A percentile compares a stretch with the other conserved stretches of the same genome.
Evolutionary conservation across 1,140 invertebrate genomes (phyloP).

Genomic region (Atta colombica): DNA sequence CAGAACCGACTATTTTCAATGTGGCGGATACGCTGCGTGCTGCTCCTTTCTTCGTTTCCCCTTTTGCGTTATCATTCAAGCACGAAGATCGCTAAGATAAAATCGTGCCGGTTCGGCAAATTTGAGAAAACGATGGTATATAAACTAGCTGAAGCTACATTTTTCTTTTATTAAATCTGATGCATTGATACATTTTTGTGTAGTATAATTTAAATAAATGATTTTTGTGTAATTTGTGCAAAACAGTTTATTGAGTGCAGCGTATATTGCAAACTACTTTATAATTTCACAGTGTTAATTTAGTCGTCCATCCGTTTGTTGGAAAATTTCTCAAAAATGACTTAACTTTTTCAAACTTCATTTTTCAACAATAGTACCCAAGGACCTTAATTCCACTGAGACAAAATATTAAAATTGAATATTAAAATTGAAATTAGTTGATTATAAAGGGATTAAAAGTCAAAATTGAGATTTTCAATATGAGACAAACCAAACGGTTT

Average conservation of each 20-base stretch:
- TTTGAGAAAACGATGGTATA: constrained; percentile 37
- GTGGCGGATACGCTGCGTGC: constrained; percentile 67
- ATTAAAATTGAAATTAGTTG: too few relatives aligned
- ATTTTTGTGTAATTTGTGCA: background rate
- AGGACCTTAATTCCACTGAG: too few relatives aligned
- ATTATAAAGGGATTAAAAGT: too few relatives aligned
- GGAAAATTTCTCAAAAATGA: too few relatives aligned
- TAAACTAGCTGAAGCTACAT: constrained; percentile 12
- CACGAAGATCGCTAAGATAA: constrained; percentile 54
- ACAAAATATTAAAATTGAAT: too few relatives aligned
- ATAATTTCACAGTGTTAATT: too few relatives aligned
- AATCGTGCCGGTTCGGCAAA: constrained; percentile 63
- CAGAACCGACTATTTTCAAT: constrained; percentile 69
- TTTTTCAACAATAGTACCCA: too few relatives aligned
- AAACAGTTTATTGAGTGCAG: background rate
- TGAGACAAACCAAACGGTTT: too few relatives aligned
- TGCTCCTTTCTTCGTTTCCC: constrained; percentile 16
- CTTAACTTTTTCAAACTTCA: too few relatives aligned
- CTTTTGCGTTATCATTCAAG: constrained; percentile 62
- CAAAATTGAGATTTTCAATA: too few relatives aligned
- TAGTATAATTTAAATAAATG: background rate
- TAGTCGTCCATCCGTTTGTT: too few relatives aligned
- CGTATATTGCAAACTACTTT: too few relatives aligned
- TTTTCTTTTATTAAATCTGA: background rate
- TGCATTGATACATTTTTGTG: background rate